Percentiles rank a stretch among this genome's conserved stretches.
Conservation (phyloP, 2,888 invertebrate species). For the Trachelus stipa region DNA sequence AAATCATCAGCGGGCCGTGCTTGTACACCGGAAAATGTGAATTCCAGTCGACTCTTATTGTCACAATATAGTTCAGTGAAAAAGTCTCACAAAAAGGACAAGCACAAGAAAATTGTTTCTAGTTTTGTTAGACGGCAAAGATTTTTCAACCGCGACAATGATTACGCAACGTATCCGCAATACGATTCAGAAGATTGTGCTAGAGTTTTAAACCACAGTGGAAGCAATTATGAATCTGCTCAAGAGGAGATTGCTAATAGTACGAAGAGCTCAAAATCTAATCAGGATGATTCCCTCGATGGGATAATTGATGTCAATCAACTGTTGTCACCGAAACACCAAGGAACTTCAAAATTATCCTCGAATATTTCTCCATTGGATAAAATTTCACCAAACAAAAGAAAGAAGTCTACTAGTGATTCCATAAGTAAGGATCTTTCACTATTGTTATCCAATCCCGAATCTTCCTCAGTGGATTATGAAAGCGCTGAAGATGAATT, state of each 20-base stretch:
- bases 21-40: conserved; percentile 54
- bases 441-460: conserved; percentile 15
- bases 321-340: neutral
- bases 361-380: neutral
- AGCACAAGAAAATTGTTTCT: conserved; percentile 47
- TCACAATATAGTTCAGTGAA: conserved; percentile 54
- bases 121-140: conserved; percentile 42
- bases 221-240: neutral
- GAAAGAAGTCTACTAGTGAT: conserved; percentile 20
- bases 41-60: conserved; percentile 55
- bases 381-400: conserved; percentile 31
- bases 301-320: neutral
- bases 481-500: conserved; percentile 47
- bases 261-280: neutral
- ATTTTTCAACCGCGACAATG: conserved; percentile 32
- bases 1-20: conserved; percentile 38
- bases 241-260: neutral
- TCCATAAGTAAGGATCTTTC: conserved; percentile 9
- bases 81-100: conserved; percentile 57
- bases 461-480: conserved; percentile 28
- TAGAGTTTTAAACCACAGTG: neutral
- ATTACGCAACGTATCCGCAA: conserved; percentile 7
- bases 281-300: neutral
- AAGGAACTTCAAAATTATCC: neutral
- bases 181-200: neutral